Percentiles rank a stretch among this genome's conserved stretches.
Conservation (phyloP, 1,140 invertebrate species). For the Tetraneura akinire region DNA sequence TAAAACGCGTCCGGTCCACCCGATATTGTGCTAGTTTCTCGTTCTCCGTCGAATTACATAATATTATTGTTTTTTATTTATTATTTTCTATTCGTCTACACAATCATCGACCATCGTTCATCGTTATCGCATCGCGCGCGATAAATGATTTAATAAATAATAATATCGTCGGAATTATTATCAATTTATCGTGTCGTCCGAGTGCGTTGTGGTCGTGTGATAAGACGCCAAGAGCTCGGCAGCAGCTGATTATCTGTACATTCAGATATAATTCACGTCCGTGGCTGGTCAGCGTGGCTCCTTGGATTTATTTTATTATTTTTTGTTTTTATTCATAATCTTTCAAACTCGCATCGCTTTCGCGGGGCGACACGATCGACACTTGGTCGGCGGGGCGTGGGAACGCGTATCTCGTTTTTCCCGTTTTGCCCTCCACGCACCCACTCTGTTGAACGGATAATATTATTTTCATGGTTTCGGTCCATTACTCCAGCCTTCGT, state of each 20-base stretch:
- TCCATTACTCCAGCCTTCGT: neutral
- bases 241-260: slow-evolving; percentile 37
- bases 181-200: neutral
- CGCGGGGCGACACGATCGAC: neutral
- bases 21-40: too few relatives aligned
- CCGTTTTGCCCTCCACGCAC: slow-evolving; percentile 6
- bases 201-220: neutral
- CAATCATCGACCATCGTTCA: neutral
- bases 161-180: neutral
- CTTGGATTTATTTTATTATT: neutral
- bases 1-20: neutral
- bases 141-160: neutral
- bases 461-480: slow-evolving; percentile 22
- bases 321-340: neutral
- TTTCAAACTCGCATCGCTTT: neutral
- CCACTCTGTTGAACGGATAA: too few relatives aligned
- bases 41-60: neutral
- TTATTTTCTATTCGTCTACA: neutral
- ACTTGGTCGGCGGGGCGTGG: neutral
- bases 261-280: too few relatives aligned
- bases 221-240: neutral
- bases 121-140: neutral
- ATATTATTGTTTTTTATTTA: neutral
- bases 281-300: neutral
- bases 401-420: slow-evolving; percentile 24